Evolutionary conservation across 2,797 vertebrate genomes (phyloP), one percentile per base, ranked within the genome.

Genomic region (Anguilla pacifica): DNA sequence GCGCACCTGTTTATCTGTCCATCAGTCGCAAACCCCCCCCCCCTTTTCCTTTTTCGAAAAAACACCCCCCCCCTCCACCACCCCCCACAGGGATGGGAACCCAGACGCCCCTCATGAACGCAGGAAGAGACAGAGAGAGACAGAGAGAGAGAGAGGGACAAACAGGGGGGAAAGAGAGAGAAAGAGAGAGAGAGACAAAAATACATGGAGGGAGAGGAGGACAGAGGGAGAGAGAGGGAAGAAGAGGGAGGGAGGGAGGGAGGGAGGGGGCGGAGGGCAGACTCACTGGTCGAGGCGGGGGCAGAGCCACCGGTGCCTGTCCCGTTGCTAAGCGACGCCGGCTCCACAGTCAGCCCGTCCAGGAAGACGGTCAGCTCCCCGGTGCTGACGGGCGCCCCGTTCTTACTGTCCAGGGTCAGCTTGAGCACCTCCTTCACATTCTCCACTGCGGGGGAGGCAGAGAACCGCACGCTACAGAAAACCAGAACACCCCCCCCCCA

Each of bases 341-440:
- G 96, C 85, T 98, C 97, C 0, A 97, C 92, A 46, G 95, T 95
- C 91, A 98, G 95, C 89, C 98, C 98, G 91, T 99, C 98, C 51
- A 99, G 96, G 90, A 97, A 96, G 90, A 99, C 95, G 0, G 97
- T 98, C 89, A 99, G 96, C 94, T 99, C 98, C 87, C 98, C 98
- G 3, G 96, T 96, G 88, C 96, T 95, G 46, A 98, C 96, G 86
- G 95, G 64, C 11, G 51, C 81, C 19, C 95, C 97, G 87, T 96
- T 98, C 93, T 99, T 99, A 91, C 97, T 97, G 91, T 99, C 98
- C 92, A 96, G 93, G 35, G 94, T 97, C 61, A 99, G 96, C 91
- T 98, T 98, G 94, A 99, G 94, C 89, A 98, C 97, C 93, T 99
- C 97, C 94, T 97, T 98, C 90, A 98, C 98, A 88, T 96, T 98